Percentiles rank a stretch among this genome's conserved stretches.
phyloP scores from a whole-genome alignment of 2,797 vertebrate genomes.

The Tapera naevia region DNA sequence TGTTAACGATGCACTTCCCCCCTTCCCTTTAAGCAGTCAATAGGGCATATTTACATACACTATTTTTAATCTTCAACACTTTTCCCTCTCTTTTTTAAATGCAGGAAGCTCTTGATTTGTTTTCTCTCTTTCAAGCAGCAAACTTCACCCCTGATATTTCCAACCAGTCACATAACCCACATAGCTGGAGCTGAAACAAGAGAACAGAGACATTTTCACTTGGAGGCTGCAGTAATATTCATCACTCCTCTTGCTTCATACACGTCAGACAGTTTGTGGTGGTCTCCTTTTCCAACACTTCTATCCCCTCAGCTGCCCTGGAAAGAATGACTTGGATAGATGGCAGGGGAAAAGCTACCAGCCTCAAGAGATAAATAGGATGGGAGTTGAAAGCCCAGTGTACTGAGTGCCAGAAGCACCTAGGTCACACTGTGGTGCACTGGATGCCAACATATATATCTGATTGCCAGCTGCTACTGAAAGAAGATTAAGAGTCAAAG shows the following conservation, averaged over 20 bases:
- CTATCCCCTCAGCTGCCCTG: neutral
- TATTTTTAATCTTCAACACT: constrained; percentile 49
- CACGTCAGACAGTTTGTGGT: rapidly evolving
- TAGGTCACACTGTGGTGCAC: neutral
- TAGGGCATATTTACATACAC: constrained; percentile 67
- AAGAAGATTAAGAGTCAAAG: neutral
- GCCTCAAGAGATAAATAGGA: neutral
- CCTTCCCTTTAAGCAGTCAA: constrained; percentile 32
- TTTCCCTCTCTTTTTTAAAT: neutral
- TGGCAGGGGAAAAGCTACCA: neutral
- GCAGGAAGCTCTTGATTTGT: constrained; percentile 16
- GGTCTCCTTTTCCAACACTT: neutral
- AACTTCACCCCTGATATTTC: neutral
- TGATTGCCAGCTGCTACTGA: neutral
- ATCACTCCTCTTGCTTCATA: neutral
- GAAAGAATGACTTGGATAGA: neutral
- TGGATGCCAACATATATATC: neutral
- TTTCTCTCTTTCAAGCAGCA: neutral
- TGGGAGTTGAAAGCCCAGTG: neutral
- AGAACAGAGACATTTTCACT: neutral
- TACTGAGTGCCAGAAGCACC: neutral
- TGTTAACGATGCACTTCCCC: constrained; percentile 57
- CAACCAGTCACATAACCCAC: neutral
- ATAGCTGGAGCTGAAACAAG: neutral
- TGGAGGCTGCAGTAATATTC: neutral